Evolutionary conservation across 2,888 invertebrate species (phyloP).

Genomic region (Hypercompe scribonia): DNA sequence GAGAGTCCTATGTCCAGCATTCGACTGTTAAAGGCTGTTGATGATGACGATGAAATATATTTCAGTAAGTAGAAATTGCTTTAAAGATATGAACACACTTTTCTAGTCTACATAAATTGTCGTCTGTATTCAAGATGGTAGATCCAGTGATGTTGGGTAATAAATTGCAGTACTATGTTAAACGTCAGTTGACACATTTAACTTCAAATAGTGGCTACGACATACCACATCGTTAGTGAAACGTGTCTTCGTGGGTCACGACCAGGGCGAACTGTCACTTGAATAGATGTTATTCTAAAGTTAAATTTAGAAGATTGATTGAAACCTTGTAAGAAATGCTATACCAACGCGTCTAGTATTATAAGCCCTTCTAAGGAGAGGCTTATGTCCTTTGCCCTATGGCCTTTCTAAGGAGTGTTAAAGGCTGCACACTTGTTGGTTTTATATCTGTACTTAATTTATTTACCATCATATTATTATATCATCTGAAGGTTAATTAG

Average conservation of each 20-base stretch:
- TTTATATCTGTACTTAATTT: too few species aligned
- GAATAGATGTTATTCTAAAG: background rate
- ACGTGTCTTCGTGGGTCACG: background rate
- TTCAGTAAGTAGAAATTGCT: background rate
- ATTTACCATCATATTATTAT: too few species aligned
- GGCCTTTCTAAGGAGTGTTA: too few species aligned
- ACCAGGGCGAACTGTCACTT: background rate
- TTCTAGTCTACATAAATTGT: background rate
- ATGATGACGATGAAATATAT: too few species aligned
- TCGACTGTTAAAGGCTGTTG: too few species aligned
- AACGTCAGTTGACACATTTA: background rate
- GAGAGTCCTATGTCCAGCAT: too few species aligned
- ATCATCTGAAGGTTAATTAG: too few species aligned
- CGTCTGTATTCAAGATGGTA: background rate
- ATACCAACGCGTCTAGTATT: too few species aligned
- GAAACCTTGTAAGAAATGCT: too few species aligned
- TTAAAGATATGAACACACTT: background rate
- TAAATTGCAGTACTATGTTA: slow-evolving; percentile 2
- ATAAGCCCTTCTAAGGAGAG: too few species aligned
- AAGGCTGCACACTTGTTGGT: too few species aligned
- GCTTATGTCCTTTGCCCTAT: too few species aligned
- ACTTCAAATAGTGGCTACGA: background rate
- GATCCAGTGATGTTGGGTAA: background rate
- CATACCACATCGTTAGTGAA: background rate
- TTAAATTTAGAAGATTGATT: background rate